Evolutionary conservation across 2,888 invertebrate genomes (phyloP).

Genomic region (Agriopis marginaria): DNA sequence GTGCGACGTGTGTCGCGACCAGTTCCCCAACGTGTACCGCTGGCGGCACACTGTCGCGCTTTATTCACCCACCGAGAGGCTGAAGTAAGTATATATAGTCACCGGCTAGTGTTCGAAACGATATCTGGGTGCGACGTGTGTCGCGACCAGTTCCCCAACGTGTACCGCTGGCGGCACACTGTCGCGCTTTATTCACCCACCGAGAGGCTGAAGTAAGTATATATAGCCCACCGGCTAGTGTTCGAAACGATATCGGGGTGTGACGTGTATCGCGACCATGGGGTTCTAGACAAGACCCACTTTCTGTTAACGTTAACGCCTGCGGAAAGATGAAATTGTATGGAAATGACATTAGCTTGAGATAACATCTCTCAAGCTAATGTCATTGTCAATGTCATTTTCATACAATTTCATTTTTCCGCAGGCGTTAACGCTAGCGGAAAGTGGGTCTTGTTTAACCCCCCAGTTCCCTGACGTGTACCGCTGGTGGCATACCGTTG

Average conservation of each 20-base stretch:
- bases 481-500: constrained; percentile 90
- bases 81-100: constrained; percentile 73
- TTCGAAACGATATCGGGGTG: too few relatives aligned
- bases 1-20: constrained; percentile 81
- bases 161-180: constrained; percentile 91
- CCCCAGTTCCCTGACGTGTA: constrained; percentile 89
- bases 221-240: constrained; percentile 85
- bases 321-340: too few relatives aligned
- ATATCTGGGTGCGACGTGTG: constrained; percentile 86
- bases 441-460: too few relatives aligned
- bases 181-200: constrained; percentile 84
- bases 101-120: constrained; percentile 92
- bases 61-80: constrained; percentile 84
- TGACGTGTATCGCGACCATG: too few relatives aligned
- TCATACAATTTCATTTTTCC: too few relatives aligned
- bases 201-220: constrained; percentile 86
- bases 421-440: too few relatives aligned
- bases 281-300: too few relatives aligned
- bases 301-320: too few relatives aligned
- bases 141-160: constrained; percentile 88
- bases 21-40: constrained; percentile 90
- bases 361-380: too few relatives aligned
- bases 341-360: too few relatives aligned
- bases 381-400: too few relatives aligned
- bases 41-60: constrained; percentile 90